Base-by-base conservation (phyloP, 2,888 invertebrate genomes). In the Papilio gigon region DNA sequence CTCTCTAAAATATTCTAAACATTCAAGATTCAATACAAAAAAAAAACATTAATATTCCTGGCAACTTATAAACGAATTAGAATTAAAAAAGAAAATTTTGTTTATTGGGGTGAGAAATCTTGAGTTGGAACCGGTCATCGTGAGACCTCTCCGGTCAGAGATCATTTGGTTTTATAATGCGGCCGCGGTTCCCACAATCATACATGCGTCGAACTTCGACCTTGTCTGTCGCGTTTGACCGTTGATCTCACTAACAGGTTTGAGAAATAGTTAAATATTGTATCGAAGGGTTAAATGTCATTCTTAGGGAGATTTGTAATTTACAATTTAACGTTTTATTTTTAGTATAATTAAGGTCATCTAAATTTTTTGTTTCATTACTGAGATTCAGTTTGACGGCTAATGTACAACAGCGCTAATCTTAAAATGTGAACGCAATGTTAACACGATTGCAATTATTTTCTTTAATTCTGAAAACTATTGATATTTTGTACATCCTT, bases 61-160 rank as follows among this genome's bases (percentile, higher is more conserved):
- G 53, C 53, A 22, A 62, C 25, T 22, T 64, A 59, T 64, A 50
- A 60, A 37, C 47, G 30, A 64, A 64, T 68, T 68, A 64, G 27
- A 68, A 68, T 68, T 59, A 50, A 59, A 68, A 68, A 59, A 64
- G 68, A 37, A 17, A 9, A 40, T 56, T 42, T 47, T 30, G 37
- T 27, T 12, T 25, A 59, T 63, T 58, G 35, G 68, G 68, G 63
- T 58, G 68, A 68, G 42, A 73, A 71, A 74, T 75, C 74, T 74
- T 53, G 66, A 56, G 71, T 76, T 42, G 20, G 44, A 70, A 86
- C 86, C 82, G 85, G 89, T 86, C 77, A 72, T 59, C 85, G 86
- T 87, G 88, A 83, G 88, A 86, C 77, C 71, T 65, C 20, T 75
- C 74, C 75, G 82, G 85, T 84, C 87, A 87, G 74, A 87, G 88